phyloP scores from a whole-genome alignment of 2,113 vertebrate genomes.

The Clupea harengus region DNA sequence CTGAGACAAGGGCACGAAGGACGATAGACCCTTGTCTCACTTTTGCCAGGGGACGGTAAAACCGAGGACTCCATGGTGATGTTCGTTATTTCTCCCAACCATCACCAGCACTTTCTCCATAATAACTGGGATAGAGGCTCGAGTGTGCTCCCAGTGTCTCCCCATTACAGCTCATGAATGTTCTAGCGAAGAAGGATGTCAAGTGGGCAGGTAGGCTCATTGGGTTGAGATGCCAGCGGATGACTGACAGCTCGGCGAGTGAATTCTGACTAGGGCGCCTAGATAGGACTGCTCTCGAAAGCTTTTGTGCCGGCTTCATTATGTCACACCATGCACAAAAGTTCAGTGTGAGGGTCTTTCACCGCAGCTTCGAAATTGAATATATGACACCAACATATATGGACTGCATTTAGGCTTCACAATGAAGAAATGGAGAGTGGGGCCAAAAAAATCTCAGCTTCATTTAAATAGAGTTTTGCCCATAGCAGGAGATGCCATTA shows the following conservation, averaged over 20 bases:
- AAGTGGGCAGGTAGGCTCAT: neutral
- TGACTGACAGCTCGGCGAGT: conserved; percentile 56
- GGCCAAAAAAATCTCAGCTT: neutral
- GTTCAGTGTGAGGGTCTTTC: neutral
- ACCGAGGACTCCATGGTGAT: neutral
- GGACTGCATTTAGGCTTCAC: conserved; percentile 22
- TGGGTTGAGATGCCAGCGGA: conserved; percentile 54
- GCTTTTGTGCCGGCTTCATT: conserved; percentile 54
- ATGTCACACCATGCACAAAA: conserved; percentile 33
- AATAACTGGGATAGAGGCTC: too few relatives aligned
- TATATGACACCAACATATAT: neutral
- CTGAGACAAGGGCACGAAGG: neutral
- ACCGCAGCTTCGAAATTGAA: conserved; percentile 7
- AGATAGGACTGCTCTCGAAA: conserved; percentile 35
- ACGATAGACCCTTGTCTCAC: neutral
- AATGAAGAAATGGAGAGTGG: neutral
- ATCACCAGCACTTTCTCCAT: neutral
- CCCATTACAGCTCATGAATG: neutral
- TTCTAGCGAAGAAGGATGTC: neutral
- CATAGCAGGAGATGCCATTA: neutral
- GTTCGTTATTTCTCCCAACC: neutral
- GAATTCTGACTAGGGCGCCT: conserved; percentile 38
- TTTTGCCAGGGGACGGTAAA: neutral
- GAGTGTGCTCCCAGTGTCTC: too few relatives aligned
- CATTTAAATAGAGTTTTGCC: neutral